These are phyloP conservation scores for Seriola quinqueradiata DNA, from an alignment of 2,113 vertebrate genomes.

Conservation along the genomic window DNA sequence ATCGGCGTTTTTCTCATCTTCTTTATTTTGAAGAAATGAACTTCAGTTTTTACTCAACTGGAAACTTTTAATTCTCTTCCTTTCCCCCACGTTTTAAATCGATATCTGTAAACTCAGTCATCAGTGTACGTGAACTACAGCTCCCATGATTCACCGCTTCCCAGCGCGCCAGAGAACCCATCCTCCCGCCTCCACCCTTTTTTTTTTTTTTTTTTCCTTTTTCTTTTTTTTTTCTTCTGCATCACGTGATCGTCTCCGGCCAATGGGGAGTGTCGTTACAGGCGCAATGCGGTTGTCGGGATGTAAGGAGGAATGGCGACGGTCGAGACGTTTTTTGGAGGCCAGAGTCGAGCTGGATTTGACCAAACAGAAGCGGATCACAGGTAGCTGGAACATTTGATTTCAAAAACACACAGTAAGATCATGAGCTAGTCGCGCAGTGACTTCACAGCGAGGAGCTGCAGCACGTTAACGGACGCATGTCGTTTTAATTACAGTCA, in stretches of 20 bases:
- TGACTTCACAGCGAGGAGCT: not conserved
- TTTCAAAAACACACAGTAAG: not conserved
- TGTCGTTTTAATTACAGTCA: not conserved
- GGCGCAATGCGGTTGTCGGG: slow-evolving; percentile 77
- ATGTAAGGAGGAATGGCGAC: slow-evolving; percentile 87
- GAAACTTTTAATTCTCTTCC: not conserved
- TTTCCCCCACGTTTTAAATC: too few species aligned
- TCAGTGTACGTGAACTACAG: slow-evolving; percentile 36
- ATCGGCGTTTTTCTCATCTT: not conserved
- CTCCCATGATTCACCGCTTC: slow-evolving; percentile 51
- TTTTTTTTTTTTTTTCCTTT: not conserved
- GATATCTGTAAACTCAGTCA: not conserved
- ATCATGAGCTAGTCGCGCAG: rapidly evolving
- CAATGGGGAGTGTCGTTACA: slow-evolving; percentile 82
- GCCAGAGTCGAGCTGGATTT: slow-evolving; percentile 52
- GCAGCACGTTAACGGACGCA: not conserved
- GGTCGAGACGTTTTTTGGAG: slow-evolving; percentile 71
- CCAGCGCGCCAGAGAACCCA: not conserved
- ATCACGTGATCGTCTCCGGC: slow-evolving; percentile 63
- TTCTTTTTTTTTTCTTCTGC: not conserved
- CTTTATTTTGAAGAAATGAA: not conserved
- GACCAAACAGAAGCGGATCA: slow-evolving; percentile 66
- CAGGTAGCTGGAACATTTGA: slow-evolving; percentile 57
- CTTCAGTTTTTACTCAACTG: not conserved
- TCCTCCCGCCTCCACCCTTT: not conserved